Base-by-base conservation (phyloP, 2,113 vertebrate genomes). In the Thamnophis sirtalis region DNA sequence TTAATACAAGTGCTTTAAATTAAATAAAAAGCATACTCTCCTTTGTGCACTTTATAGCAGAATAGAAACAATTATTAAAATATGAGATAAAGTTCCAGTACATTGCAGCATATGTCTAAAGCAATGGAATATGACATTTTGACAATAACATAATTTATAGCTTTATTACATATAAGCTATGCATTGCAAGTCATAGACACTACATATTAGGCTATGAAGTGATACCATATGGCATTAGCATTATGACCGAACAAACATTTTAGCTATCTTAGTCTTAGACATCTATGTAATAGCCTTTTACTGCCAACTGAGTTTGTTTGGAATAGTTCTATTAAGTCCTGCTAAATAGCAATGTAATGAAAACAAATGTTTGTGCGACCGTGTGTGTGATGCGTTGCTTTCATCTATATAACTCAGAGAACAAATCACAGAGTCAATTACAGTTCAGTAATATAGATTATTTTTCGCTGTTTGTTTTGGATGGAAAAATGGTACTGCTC, bases 161-260 rank as follows among this genome's bases (percentile, higher is more conserved):
- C n/a, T 60, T 60, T 60, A 60, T 60, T 60, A 60, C 8, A 60
- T 28, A 28, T 60, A 60, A 60, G 24, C 2, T 60, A 60, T 60
- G 58, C 58, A 60, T 60, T 60, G 33, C 28, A 68, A 33, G 28
- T 28, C 26, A 68, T 68, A 68, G 28, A 68, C n/a, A 33, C 17
- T 53, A 56, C 5, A 26, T 28, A 22, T 53, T 80, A 56, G 48
- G 26, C 43, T 33, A 33, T 86, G 48, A 11, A 24, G 43, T 49
- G 19, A n/a, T 58, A 24, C 54, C 55, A 60, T 15, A 60, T 86
- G 84, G 84, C 55, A 86, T 50, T 38, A 63, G 48, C 84, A 63
- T 60, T 56, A 51, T 86, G 84, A 86, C 84, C 15, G 43, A 86
- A 85, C 55, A 91, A 91, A n/a, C 84, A 86, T 91, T 49, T 86